Evolutionary conservation across 2,888 invertebrate species (phyloP).

Genomic region (Itoplectis maculator): DNA sequence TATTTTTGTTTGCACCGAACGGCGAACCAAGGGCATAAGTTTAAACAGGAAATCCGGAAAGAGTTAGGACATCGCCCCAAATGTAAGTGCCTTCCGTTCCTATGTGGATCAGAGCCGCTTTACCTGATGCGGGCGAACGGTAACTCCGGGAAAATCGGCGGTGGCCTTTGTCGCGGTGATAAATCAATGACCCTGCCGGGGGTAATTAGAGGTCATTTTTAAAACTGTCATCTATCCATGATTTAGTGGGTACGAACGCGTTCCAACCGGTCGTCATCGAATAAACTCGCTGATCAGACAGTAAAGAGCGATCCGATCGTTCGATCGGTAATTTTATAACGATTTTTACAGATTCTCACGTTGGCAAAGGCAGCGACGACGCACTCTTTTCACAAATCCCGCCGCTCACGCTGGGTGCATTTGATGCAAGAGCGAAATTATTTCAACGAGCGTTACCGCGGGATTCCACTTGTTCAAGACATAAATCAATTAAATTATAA

Average conservation of each 20-base stretch:
- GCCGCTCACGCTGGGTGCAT: not conserved
- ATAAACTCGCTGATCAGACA: not conserved
- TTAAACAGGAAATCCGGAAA: conserved; percentile 63
- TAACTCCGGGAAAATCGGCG: conserved; percentile 11
- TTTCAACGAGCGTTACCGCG: conserved; percentile 47
- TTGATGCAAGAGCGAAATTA: conserved; percentile 14
- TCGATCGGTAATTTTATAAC: not conserved
- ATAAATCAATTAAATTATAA: conserved; percentile 84
- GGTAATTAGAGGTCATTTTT: conserved; percentile 8
- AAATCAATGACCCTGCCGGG: conserved; percentile 24
- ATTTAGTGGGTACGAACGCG: not conserved
- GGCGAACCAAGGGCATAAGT: conserved; percentile 57
- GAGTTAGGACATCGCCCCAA: conserved; percentile 60
- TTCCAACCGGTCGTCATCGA: not conserved
- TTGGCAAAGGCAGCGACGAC: not conserved
- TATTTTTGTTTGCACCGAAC: conserved; percentile 68
- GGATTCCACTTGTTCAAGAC: conserved; percentile 67
- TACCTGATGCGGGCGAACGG: conserved; percentile 32
- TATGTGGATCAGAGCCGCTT: conserved; percentile 50
- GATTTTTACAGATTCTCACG: not conserved
- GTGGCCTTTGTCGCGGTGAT: not conserved
- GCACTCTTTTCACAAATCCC: conserved; percentile 15
- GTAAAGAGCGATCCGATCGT: not conserved
- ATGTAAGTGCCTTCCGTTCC: conserved; percentile 12
- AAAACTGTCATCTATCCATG: not conserved